A percentile compares a stretch with the other conserved stretches of the same genome.
Evolutionary conservation across 2,797 vertebrate species (phyloP).

Genomic region (Enteromius trimaculatus): DNA sequence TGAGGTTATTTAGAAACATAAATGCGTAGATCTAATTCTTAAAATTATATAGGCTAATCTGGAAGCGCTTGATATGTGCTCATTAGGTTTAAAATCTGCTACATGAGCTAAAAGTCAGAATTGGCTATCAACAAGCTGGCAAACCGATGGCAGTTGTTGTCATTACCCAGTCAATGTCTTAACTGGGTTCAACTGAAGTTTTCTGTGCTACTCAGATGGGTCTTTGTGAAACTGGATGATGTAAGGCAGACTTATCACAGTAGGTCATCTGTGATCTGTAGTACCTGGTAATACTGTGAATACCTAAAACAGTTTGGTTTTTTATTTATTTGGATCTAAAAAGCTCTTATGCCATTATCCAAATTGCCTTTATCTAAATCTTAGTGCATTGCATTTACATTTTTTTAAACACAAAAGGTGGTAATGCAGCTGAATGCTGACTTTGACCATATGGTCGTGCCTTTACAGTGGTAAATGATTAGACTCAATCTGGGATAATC

Average conservation of each 20-base stretch:
- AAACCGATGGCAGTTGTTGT: conserved; percentile 6
- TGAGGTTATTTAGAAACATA: conserved; percentile 5
- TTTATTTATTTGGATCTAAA: background rate
- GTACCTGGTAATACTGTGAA: background rate
- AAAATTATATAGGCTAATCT: background rate
- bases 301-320: background rate
- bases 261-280: background rate
- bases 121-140: conserved; percentile 1
- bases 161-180: background rate
- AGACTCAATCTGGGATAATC: conserved; percentile 75
- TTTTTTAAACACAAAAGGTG: conserved; percentile 23
- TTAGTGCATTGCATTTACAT: background rate
- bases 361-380: background rate
- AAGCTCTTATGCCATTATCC: background rate
- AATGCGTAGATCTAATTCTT: background rate
- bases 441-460: conserved; percentile 67
- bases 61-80: background rate
- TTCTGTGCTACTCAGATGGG: background rate
- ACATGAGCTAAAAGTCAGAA: background rate
- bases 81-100: background rate
- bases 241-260: background rate
- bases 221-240: background rate
- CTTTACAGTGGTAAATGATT: conserved; percentile 68
- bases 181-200: background rate
- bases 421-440: conserved; percentile 54